Percentiles rank a stretch among this genome's conserved stretches.
Evolutionary conservation across 2,113 vertebrate species (phyloP).

Genomic region (Girardinichthys multiradiatus): DNA sequence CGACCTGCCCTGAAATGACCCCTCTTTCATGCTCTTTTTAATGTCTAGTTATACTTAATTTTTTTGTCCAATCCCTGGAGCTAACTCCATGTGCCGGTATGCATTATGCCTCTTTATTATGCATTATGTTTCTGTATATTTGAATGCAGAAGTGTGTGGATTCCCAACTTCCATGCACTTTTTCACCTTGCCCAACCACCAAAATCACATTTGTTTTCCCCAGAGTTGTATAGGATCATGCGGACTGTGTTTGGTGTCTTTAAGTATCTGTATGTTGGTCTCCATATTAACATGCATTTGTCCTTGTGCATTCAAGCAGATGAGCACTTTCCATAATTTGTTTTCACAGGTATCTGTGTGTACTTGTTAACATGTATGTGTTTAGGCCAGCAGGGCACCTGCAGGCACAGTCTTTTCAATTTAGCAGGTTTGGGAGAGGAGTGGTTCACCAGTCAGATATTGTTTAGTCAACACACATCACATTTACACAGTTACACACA

Average conservation of each 20-base stretch:
- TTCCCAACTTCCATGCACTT: slow-evolving; percentile 20
- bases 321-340: slow-evolving; percentile 22
- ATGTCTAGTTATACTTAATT: slow-evolving; percentile 5
- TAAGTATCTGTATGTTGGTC: not conserved
- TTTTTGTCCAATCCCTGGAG: slow-evolving; percentile 17
- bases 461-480: slow-evolving; percentile 55
- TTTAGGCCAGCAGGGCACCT: slow-evolving; percentile 34
- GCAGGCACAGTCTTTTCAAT: slow-evolving; percentile 59
- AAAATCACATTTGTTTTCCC: slow-evolving; percentile 37
- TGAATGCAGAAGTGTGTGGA: slow-evolving; percentile 26
- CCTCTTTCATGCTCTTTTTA: slow-evolving; percentile 17
- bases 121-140: slow-evolving; percentile 29
- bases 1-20: not conserved
- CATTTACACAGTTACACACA: slow-evolving; percentile 15
- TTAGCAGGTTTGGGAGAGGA: slow-evolving; percentile 49
- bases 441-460: slow-evolving; percentile 56
- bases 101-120: slow-evolving; percentile 54
- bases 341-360: slow-evolving; percentile 20
- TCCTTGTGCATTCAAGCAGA: slow-evolving; percentile 47
- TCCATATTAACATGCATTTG: slow-evolving; percentile 36
- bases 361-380: not conserved
- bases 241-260: not conserved
- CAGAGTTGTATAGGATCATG: slow-evolving; percentile 29
- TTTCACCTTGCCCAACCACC: slow-evolving; percentile 61
- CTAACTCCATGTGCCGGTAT: slow-evolving; percentile 45